A percentile compares a stretch with the other conserved stretches of the same genome.
Conservation (phyloP, 1,140 invertebrate species). For the Diuraphis noxia region DNA sequence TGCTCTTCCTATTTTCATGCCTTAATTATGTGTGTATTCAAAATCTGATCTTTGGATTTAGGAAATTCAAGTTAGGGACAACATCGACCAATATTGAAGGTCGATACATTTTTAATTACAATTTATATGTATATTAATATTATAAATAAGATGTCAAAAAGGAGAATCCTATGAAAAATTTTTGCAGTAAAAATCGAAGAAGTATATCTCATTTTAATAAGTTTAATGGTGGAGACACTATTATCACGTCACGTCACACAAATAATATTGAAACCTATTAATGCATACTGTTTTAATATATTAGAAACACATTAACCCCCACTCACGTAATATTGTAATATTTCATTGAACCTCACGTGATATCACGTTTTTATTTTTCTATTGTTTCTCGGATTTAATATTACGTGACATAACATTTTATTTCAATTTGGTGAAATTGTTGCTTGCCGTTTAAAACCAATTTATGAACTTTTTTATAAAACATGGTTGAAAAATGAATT, state of each 20-base stretch:
- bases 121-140: too few relatives aligned
- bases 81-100: too few relatives aligned
- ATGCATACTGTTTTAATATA: constrained; percentile 4
- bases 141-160: too few relatives aligned
- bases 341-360: constrained; percentile 1
- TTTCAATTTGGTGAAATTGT: constrained; percentile 5
- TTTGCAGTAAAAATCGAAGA: too few relatives aligned
- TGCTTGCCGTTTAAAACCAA: neutral
- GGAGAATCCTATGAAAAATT: too few relatives aligned
- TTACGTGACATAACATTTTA: neutral
- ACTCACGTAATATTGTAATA: constrained; percentile 7
- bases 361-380: neutral
- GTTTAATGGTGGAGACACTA: constrained; percentile 11
- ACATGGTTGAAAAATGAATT: neutral
- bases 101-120: too few relatives aligned
- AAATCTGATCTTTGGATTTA: too few relatives aligned
- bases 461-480: neutral
- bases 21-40: too few relatives aligned
- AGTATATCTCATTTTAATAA: too few relatives aligned
- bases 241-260: constrained; percentile 17
- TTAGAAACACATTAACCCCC: constrained; percentile 8
- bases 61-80: too few relatives aligned
- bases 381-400: neutral
- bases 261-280: constrained; percentile 14
- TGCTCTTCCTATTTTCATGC: too few relatives aligned